Conservation (phyloP, 2,888 invertebrate species). For the Metallyticus violacea region DNA sequence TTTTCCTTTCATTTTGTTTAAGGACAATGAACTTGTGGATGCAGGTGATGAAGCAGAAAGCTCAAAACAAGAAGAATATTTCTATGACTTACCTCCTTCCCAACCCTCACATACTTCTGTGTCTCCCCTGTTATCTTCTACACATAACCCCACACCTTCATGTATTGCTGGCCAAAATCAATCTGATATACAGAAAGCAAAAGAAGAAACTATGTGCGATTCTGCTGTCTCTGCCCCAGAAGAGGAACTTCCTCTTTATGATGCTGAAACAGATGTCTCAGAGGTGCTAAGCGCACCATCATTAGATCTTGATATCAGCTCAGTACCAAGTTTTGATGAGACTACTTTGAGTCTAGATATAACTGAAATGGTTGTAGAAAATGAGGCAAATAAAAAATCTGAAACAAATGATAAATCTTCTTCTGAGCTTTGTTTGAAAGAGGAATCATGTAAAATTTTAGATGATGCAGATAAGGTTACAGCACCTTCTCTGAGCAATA, state of each 20-base stretch:
- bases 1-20: conserved; percentile 23
- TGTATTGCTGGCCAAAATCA: not conserved
- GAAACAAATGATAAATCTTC: not conserved
- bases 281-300: not conserved
- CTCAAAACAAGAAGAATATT: conserved; percentile 22
- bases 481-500: not conserved
- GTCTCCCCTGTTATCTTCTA: not conserved
- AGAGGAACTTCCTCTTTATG: not conserved
- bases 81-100: conserved; percentile 21
- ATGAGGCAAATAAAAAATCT: not conserved
- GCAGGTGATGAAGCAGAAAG: conserved; percentile 20
- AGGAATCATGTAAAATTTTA: not conserved
- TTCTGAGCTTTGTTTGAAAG: not conserved
- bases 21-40: conserved; percentile 30
- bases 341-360: not conserved
- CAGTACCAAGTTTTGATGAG: not conserved
- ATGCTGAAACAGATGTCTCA: conserved; percentile 1
- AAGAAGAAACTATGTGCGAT: not conserved
- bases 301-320: not conserved
- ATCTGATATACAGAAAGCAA: not conserved
- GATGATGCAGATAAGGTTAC: not conserved
- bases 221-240: not conserved
- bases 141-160: not conserved
- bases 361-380: not conserved
- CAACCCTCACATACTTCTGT: not conserved